Conservation (phyloP, 2,113 vertebrate genomes). For the Asarcornis scutulata region DNA sequence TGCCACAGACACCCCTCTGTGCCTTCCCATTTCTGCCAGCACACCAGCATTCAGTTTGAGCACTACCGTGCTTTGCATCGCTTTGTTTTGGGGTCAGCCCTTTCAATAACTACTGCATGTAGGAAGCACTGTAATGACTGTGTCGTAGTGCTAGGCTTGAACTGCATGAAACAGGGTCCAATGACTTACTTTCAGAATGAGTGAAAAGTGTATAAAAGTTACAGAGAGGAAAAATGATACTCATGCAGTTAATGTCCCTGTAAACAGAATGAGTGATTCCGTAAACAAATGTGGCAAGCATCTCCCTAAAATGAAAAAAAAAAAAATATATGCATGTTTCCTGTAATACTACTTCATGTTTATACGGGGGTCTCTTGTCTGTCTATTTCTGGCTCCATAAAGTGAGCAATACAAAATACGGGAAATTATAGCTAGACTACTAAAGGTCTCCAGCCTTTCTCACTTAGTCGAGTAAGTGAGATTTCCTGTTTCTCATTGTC, state of each 20-base stretch:
- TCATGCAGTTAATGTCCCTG: constrained; percentile 43
- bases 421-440: constrained; percentile 40
- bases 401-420: constrained; percentile 30
- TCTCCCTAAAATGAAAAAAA: constrained; percentile 57
- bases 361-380: background rate
- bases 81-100: constrained; percentile 33
- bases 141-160: background rate
- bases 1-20: fast-evolving
- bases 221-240: constrained; percentile 38
- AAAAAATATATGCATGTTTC: background rate
- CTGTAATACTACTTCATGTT: constrained; percentile 58
- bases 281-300: constrained; percentile 55
- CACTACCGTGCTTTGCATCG: background rate
- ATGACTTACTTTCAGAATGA: constrained; percentile 60
- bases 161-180: background rate
- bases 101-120: background rate
- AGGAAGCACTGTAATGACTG: background rate
- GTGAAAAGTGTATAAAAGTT: constrained; percentile 29
- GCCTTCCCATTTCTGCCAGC: background rate
- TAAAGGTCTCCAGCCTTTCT: constrained; percentile 31
- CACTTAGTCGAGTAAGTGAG: constrained; percentile 41
- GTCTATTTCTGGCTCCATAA: constrained; percentile 23
- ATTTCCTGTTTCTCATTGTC: constrained; percentile 54
- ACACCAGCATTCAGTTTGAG: background rate
- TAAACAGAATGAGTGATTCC: constrained; percentile 63